Percentiles rank a stretch among this genome's conserved stretches.
phyloP scores from a whole-genome alignment of 1,140 invertebrate genomes.

The Halyomorpha halys region DNA sequence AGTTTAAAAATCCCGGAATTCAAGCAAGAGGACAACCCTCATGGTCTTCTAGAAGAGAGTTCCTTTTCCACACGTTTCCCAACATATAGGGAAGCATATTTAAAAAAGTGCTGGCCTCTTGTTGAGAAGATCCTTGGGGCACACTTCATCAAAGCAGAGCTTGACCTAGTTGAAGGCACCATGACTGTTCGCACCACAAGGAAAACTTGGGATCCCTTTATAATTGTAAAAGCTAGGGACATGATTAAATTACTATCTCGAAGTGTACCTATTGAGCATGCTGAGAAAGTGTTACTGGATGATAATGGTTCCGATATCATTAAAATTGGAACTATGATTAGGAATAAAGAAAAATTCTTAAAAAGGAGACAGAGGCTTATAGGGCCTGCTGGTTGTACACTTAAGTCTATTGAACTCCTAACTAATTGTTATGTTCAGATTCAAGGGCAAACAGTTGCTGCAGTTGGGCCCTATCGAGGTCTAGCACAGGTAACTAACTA shows the following conservation, averaged over 20 bases:
- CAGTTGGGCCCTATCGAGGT: conserved; percentile 90
- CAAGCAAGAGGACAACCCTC: conserved; percentile 79
- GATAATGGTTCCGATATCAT: conserved; percentile 92
- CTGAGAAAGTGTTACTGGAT: conserved; percentile 72
- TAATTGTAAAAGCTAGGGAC: conserved; percentile 93
- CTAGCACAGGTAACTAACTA: conserved; percentile 63
- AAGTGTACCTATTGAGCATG: conserved; percentile 96
- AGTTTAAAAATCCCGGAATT: conserved; percentile 82
- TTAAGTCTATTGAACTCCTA: conserved; percentile 96
- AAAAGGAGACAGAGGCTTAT: conserved; percentile 90
- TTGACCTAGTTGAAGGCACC: conserved; percentile 91
- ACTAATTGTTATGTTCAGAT: conserved; percentile 96
- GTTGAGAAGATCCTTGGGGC: conserved; percentile 75
- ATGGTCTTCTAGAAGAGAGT: conserved; percentile 65
- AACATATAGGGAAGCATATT: conserved; percentile 92
- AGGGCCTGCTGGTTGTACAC: conserved; percentile 90
- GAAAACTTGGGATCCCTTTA: conserved; percentile 98
- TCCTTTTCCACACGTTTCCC: conserved; percentile 74
- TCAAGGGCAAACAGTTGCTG: conserved; percentile 95
- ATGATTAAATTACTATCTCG: conserved; percentile 89
- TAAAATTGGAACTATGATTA: conserved; percentile 84
- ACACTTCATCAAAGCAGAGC: conserved; percentile 73
- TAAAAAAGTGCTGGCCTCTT: conserved; percentile 91
- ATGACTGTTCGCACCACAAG: conserved; percentile 92
- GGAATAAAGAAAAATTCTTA: conserved; percentile 91